These are phyloP conservation scores for Enteromius anoplus DNA, from an alignment of 2,797 vertebrate species.

Conservation along the genomic window DNA sequence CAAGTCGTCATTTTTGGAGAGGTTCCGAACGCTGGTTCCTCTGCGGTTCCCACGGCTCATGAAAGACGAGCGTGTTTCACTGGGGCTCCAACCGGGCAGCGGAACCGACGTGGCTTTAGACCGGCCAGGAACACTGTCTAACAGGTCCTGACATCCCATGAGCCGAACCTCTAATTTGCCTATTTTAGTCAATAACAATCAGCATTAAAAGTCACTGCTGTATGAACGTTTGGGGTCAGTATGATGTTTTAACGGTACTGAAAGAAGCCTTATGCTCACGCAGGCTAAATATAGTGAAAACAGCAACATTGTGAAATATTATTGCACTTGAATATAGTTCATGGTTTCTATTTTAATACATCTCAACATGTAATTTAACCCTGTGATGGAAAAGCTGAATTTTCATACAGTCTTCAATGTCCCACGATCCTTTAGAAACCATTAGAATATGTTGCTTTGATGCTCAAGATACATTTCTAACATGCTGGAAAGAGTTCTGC, in stretches of 20 bases:
- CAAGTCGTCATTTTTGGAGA: conserved; percentile 85
- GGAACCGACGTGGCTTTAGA: conserved; percentile 82
- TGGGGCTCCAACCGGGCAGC: conserved; percentile 87
- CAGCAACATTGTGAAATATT: not conserved
- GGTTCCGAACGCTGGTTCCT: conserved; percentile 82
- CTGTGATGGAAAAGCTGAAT: no score
- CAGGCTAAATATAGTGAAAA: not conserved
- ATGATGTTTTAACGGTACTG: not conserved
- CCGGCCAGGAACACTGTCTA: conserved; percentile 86
- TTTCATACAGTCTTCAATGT: not conserved
- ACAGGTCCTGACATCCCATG: conserved; percentile 89
- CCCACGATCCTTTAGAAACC: no score
- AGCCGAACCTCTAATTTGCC: conserved; percentile 89
- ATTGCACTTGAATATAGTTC: not conserved
- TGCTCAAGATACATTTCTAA: no score
- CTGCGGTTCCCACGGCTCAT: conserved; percentile 86
- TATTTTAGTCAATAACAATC: conserved; percentile 49
- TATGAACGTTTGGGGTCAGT: not conserved
- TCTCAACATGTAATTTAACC: not conserved
- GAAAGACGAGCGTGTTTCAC: conserved; percentile 85
- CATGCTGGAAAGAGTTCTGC: not conserved
- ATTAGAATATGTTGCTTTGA: no score
- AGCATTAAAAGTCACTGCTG: not conserved
- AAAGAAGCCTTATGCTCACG: not conserved
- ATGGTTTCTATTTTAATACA: not conserved